Percentiles rank a stretch among this genome's conserved stretches.
Evolutionary conservation across 2,888 invertebrate genomes (phyloP).

Genomic region (Drosophila mettleri): DNA sequence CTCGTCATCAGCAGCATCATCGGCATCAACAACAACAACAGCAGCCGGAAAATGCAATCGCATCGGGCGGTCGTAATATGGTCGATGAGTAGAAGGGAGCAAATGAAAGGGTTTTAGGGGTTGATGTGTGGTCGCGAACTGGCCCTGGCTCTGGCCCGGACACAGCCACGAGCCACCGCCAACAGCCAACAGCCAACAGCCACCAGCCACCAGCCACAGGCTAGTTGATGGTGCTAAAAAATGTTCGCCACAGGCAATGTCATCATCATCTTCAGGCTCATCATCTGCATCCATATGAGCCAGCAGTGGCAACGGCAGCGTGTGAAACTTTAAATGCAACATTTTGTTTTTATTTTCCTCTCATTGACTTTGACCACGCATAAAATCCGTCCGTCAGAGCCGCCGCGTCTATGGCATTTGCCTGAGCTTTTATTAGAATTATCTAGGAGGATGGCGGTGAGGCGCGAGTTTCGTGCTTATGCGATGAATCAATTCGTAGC

Average conservation of each 20-base stretch:
- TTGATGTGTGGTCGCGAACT: constrained; percentile 18
- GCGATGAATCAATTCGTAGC: constrained; percentile 47
- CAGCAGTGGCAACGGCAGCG: constrained; percentile 10
- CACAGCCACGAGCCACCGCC: constrained; percentile 1
- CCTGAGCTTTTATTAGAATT: constrained; percentile 31
- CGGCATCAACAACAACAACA: constrained; percentile 17
- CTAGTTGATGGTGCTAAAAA: constrained; percentile 25
- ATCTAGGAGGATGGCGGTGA: not conserved
- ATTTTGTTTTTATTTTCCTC: constrained; percentile 52
- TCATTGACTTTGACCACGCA: constrained; percentile 46
- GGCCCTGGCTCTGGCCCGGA: not conserved
- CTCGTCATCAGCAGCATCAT: constrained; percentile 31
- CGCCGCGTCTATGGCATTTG: not conserved
- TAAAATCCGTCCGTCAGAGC: constrained; percentile 10
- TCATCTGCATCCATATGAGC: constrained; percentile 17
- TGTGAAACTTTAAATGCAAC: constrained; percentile 47
- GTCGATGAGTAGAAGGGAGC: constrained; percentile 5
- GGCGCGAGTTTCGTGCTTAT: constrained; percentile 6
- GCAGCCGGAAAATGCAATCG: constrained; percentile 44
- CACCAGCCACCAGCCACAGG: not conserved
- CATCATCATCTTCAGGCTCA: constrained; percentile 17
- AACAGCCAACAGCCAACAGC: not conserved
- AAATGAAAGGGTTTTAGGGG: constrained; percentile 4
- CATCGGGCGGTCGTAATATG: constrained; percentile 43
- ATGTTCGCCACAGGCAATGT: constrained; percentile 27